phyloP scores from a whole-genome alignment of 2,113 vertebrate genomes.

The Platysternon megacephalum region DNA sequence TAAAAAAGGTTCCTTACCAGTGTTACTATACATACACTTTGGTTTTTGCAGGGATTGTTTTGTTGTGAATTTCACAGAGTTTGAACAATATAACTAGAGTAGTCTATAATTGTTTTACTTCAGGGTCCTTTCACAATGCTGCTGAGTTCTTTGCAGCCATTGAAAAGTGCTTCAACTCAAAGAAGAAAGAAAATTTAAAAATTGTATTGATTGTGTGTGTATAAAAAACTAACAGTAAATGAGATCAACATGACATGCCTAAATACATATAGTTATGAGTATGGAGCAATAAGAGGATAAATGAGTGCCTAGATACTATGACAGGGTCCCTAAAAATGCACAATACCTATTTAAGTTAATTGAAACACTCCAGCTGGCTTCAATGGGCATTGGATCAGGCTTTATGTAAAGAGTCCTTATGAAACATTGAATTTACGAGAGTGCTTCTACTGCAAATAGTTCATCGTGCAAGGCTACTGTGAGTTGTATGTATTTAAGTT shows the following conservation, averaged over 20 bases:
- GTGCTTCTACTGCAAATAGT: not conserved
- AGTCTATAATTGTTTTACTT: not conserved
- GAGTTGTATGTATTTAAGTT: not conserved
- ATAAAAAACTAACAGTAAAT: not conserved
- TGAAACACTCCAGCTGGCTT: not conserved
- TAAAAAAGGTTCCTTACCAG: not conserved
- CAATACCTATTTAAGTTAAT: not conserved
- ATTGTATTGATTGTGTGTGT: not conserved
- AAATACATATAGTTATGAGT: too few species aligned
- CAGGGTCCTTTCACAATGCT: not conserved
- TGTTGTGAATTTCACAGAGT: too few species aligned
- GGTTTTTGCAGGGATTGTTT: too few species aligned
- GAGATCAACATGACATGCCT: fast-evolving
- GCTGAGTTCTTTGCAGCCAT: not conserved
- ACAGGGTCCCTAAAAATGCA: not conserved
- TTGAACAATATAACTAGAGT: too few species aligned
- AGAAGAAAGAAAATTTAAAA: not conserved
- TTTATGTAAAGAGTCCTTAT: fast-evolving
- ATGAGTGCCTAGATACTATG: not conserved
- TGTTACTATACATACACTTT: not conserved
- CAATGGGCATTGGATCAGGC: not conserved
- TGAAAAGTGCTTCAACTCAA: not conserved
- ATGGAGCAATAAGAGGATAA: not conserved
- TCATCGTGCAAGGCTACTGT: not conserved
- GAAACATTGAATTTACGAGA: not conserved